Evolutionary conservation across 2,888 invertebrate species (phyloP).

Genomic region (Hemaris fuciformis): DNA sequence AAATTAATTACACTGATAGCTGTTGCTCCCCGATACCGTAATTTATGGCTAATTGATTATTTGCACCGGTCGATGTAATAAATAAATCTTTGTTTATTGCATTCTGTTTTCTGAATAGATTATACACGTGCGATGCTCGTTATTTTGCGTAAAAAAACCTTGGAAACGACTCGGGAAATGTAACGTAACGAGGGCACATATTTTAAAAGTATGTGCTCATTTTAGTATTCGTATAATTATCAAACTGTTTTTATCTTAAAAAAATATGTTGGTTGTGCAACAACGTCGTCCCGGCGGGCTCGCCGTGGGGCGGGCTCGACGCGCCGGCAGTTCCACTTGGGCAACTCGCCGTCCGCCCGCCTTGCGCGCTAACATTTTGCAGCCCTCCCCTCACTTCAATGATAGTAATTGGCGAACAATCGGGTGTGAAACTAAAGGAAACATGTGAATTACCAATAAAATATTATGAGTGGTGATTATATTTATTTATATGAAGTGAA

Average conservation of each 20-base stretch:
- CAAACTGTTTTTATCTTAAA: conserved; percentile 43
- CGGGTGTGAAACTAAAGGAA: conserved; percentile 33
- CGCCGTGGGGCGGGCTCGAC: conserved; percentile 54
- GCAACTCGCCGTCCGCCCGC: conserved; percentile 61
- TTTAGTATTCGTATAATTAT: not conserved
- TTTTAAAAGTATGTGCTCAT: conserved; percentile 18
- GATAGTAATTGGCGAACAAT: conserved; percentile 40
- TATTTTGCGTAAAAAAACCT: no score
- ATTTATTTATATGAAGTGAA: conserved; percentile 33
- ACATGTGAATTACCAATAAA: conserved; percentile 48
- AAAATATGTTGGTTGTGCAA: conserved; percentile 57
- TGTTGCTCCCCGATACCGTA: conserved; percentile 54
- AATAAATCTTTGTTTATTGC: conserved; percentile 19
- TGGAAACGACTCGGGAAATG: not conserved
- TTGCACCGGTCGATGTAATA: conserved; percentile 45
- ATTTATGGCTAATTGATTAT: conserved; percentile 57
- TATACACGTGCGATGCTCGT: not conserved
- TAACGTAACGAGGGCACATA: not conserved
- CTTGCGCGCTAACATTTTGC: conserved; percentile 35
- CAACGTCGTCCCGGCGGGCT: conserved; percentile 67
- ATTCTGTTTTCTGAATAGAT: not conserved
- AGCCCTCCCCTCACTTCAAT: conserved; percentile 31
- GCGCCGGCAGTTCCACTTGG: conserved; percentile 75
- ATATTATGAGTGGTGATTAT: conserved; percentile 42
- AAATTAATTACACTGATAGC: conserved; percentile 68